Conservation (phyloP, 2,797 vertebrate species). For the Sebastes nivosus region DNA sequence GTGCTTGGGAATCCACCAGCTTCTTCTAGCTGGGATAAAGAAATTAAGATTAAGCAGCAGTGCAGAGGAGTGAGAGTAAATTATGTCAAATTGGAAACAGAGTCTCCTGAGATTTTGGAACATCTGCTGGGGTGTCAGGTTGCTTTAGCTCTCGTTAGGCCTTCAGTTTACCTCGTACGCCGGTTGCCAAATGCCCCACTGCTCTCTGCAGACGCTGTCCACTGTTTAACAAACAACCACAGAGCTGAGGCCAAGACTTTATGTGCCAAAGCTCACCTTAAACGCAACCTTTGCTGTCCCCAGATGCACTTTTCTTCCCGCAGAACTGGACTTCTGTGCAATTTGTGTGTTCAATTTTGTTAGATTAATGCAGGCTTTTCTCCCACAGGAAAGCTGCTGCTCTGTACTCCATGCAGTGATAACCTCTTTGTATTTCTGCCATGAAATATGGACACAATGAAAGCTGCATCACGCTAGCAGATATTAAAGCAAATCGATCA, state of each 20-base stretch:
- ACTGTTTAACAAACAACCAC: constrained; percentile 74
- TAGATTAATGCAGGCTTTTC: constrained; percentile 38
- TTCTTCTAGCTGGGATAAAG: constrained; percentile 58
- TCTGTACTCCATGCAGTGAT: background rate
- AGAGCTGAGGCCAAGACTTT: constrained; percentile 26
- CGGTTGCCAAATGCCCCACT: constrained; percentile 61
- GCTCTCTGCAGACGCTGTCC: constrained; percentile 52
- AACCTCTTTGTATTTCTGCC: constrained; percentile 12
- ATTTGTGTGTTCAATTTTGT: constrained; percentile 47
- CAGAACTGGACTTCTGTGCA: constrained; percentile 34
- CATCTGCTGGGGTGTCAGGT: constrained; percentile 84
- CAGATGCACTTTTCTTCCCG: constrained; percentile 52
- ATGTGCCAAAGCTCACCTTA: constrained; percentile 26
- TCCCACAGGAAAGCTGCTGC: constrained; percentile 47
- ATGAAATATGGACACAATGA: constrained; percentile 46
- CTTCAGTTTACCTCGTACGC: constrained; percentile 80
- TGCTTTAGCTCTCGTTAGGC: constrained; percentile 71
- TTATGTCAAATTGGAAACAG: constrained; percentile 78
- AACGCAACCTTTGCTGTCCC: constrained; percentile 42
- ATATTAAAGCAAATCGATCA: constrained; percentile 46
- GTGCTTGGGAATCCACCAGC: constrained; percentile 51
- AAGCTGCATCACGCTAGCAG: constrained; percentile 15
- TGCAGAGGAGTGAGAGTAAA: constrained; percentile 55
- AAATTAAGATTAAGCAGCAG: constrained; percentile 55
- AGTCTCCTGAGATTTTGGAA: constrained; percentile 74